These are phyloP conservation scores for Hemichromis elongatus DNA, from an alignment of 2,113 vertebrate species.

Conservation along the genomic window DNA sequence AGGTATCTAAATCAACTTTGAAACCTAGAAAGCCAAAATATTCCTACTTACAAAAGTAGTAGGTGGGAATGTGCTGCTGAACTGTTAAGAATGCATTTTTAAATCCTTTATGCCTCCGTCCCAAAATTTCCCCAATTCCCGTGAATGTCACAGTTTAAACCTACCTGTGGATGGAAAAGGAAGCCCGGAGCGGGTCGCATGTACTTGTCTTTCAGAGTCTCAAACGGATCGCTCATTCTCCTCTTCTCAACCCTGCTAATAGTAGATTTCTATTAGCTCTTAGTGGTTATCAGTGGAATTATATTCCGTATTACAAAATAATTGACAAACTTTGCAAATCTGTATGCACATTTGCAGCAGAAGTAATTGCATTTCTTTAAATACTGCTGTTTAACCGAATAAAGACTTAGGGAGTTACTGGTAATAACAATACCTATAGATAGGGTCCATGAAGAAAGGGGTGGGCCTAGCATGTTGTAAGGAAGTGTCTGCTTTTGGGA, in stretches of 20 bases:
- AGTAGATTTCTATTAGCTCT: constrained; percentile 81
- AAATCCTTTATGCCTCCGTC: neutral
- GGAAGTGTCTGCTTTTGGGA: constrained; percentile 82
- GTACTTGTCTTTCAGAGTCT: constrained; percentile 98
- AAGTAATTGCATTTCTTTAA: neutral
- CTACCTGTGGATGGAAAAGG: constrained; percentile 98
- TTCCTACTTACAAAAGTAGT: neutral
- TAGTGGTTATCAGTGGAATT: neutral
- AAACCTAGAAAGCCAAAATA: neutral
- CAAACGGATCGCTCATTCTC: constrained; percentile 96
- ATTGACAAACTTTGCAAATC: neutral
- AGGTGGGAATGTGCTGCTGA: neutral
- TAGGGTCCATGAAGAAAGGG: constrained; percentile 99
- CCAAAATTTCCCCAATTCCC: neutral
- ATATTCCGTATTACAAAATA: neutral
- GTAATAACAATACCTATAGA: constrained; percentile 91
- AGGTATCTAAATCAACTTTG: neutral
- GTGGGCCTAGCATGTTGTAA: constrained; percentile 94
- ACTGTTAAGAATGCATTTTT: neutral
- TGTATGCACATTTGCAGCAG: neutral
- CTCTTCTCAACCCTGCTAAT: constrained; percentile 99
- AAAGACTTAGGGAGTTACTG: constrained; percentile 14
- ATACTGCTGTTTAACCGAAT: neutral
- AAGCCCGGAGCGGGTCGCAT: constrained; percentile 94
- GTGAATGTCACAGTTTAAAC: neutral